Evolutionary conservation across 2,888 invertebrate species (phyloP).

Genomic region (Heteropelma amictum): DNA sequence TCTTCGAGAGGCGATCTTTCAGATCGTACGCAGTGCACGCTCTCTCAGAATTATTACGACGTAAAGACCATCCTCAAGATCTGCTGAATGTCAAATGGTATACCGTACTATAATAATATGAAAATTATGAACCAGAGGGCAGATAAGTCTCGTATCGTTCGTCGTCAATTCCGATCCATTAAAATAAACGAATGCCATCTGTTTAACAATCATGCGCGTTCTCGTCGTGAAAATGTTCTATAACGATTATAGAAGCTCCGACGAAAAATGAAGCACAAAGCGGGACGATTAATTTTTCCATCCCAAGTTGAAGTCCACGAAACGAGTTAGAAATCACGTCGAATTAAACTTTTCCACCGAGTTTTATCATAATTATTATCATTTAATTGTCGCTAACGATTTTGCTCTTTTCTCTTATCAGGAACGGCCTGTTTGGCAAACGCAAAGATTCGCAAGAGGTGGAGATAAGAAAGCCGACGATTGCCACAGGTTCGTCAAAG

Average conservation of each 20-base stretch:
- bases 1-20: not conserved
- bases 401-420: conserved; percentile 51
- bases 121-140: too few relatives aligned
- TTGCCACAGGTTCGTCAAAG: conserved; percentile 68
- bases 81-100: too few relatives aligned
- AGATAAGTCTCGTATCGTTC: not conserved
- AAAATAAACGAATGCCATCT: not conserved
- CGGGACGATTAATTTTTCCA: too few relatives aligned
- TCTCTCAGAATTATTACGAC: too few relatives aligned
- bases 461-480: conserved; percentile 66
- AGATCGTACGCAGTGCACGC: not conserved
- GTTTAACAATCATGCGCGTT: not conserved
- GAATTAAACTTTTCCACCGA: too few relatives aligned
- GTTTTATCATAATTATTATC: too few relatives aligned
- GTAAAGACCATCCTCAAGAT: too few relatives aligned
- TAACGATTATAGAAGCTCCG: not conserved
- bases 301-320: too few relatives aligned
- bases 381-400: too few relatives aligned
- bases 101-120: too few relatives aligned
- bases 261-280: too few relatives aligned
- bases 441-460: conserved; percentile 65
- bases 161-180: conserved; percentile 33
- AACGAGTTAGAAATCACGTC: too few relatives aligned
- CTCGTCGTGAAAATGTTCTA: not conserved
- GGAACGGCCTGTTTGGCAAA: conserved; percentile 73